Evolutionary conservation across 2,113 vertebrate genomes (phyloP).

Genomic region (Anguilla rostrata): DNA sequence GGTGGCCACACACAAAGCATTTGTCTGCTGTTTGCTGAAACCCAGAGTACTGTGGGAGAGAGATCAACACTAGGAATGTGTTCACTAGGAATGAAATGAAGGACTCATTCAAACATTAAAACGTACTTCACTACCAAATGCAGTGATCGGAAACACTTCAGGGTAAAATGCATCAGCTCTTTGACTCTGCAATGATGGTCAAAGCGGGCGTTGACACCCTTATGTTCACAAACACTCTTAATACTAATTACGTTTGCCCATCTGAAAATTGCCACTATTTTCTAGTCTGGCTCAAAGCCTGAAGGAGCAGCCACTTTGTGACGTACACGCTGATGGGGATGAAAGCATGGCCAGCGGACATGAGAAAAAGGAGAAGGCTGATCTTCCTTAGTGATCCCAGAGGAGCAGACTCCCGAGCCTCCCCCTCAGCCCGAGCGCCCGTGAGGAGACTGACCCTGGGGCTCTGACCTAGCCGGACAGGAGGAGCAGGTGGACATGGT

Average conservation of each 20-base stretch:
- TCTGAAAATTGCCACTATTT: not conserved
- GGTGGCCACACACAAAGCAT: conserved; percentile 83
- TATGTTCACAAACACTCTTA: not conserved
- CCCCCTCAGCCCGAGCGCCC: conserved; percentile 43
- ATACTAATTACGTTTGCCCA: not conserved
- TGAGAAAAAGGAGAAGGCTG: not conserved
- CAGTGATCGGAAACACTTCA: not conserved
- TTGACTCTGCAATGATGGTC: not conserved
- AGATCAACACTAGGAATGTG: not conserved
- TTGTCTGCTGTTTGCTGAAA: conserved; percentile 84
- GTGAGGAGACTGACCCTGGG: conserved; percentile 28
- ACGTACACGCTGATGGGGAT: not conserved
- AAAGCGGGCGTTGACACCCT: conserved; percentile 13
- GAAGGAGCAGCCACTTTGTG: not conserved
- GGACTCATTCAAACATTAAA: not conserved
- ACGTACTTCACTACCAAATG: not conserved
- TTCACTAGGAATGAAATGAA: not conserved
- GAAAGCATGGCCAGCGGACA: not conserved
- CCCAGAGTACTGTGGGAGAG: conserved; percentile 76
- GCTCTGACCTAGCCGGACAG: conserved; percentile 33
- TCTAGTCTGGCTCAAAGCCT: not conserved
- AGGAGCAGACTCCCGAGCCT: not conserved
- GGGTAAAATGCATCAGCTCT: not conserved
- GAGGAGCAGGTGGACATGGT: conserved; percentile 55
- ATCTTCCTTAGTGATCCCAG: not conserved